Evolutionary conservation across 2,113 vertebrate genomes (phyloP).

Genomic region (Cynocephalus volans): DNA sequence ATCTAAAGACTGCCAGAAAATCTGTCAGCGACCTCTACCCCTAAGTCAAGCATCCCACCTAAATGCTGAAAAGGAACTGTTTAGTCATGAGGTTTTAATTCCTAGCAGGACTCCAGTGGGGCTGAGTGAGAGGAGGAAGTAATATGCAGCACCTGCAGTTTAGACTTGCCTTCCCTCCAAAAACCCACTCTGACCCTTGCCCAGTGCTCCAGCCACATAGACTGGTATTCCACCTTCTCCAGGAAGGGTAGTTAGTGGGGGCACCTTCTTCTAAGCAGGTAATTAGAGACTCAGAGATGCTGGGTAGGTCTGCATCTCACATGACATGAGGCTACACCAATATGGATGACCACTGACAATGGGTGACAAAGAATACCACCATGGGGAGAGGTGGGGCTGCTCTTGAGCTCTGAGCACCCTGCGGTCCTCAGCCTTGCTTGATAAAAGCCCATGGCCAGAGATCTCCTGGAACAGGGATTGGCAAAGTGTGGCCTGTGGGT

Average conservation of each 20-base stretch:
- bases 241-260: neutral
- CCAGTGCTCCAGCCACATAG: neutral
- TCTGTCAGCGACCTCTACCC: neutral
- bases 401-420: neutral
- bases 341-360: neutral
- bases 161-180: neutral
- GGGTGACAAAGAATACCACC: neutral
- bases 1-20: neutral
- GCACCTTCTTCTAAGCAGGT: neutral
- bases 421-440: neutral
- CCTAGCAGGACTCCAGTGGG: neutral
- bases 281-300: neutral
- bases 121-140: neutral
- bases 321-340: neutral
- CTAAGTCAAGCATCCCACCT: neutral
- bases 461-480: neutral
- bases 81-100: neutral
- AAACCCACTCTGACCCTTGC: neutral
- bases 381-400: neutral
- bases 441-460: neutral
- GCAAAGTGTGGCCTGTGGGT: neutral
- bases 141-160: accelerated
- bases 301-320: neutral
- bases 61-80: neutral
- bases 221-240: neutral